A percentile compares a stretch with the other conserved stretches of the same genome.
Evolutionary conservation across 2,113 vertebrate genomes (phyloP).

Genomic region (Chunga burmeisteri): DNA sequence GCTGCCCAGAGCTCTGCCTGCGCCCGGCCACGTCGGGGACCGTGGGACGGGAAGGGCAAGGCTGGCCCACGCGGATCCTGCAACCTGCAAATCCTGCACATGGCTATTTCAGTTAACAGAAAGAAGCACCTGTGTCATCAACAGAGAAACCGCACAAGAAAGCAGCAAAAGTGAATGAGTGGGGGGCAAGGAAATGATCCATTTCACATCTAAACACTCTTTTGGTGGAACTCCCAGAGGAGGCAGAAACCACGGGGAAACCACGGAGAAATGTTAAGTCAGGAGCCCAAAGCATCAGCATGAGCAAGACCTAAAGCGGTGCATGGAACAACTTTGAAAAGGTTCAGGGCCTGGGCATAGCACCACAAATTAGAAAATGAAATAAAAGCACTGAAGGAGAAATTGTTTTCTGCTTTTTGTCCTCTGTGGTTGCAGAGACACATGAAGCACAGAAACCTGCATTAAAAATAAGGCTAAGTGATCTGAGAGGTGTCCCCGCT

Average conservation of each 20-base stretch:
- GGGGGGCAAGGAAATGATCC: background rate
- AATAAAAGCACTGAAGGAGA: background rate
- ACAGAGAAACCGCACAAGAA: background rate
- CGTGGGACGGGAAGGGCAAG: rapidly evolving
- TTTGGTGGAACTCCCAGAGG: background rate
- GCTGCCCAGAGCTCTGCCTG: background rate
- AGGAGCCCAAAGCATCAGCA: background rate
- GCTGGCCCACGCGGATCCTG: background rate
- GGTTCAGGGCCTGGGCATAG: background rate
- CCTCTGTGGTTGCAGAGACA: background rate
- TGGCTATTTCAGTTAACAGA: background rate
- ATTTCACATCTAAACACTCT: background rate
- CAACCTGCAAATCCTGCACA: background rate
- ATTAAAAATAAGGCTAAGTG: background rate
- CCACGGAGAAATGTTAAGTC: background rate
- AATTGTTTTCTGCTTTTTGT: background rate
- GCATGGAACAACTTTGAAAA: background rate
- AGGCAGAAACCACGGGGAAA: background rate
- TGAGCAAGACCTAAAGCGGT: background rate
- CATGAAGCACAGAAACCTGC: background rate
- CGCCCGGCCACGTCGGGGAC: background rate
- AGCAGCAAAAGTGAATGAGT: background rate
- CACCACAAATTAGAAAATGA: background rate
- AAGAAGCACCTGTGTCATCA: background rate
- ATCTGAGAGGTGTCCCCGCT: background rate